phyloP scores from a whole-genome alignment of 1,140 invertebrate genomes.

The Drosophila grimshawi region DNA sequence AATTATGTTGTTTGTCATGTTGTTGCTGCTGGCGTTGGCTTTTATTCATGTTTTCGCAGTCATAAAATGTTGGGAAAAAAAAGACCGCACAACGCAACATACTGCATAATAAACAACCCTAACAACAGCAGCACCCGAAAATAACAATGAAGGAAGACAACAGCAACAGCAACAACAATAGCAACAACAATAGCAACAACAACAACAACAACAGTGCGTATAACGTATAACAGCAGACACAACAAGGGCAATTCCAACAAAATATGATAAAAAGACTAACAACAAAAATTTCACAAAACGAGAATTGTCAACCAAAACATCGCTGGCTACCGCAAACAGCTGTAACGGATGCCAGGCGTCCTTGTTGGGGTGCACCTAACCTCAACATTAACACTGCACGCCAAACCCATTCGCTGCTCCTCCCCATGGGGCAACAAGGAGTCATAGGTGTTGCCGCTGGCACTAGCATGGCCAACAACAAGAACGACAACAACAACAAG shows the following conservation, averaged over 20 bases:
- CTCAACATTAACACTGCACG: slow-evolving; percentile 5
- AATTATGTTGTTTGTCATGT: slow-evolving; percentile 62
- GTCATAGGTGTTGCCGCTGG: slow-evolving; percentile 35
- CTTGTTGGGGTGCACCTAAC: slow-evolving; percentile 3
- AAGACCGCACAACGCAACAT: slow-evolving; percentile 48
- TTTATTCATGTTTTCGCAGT: slow-evolving; percentile 51
- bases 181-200: slow-evolving; percentile 10
- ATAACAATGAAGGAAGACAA: slow-evolving; percentile 17
- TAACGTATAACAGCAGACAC: not conserved
- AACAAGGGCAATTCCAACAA: slow-evolving; percentile 6
- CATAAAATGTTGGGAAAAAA: slow-evolving; percentile 44
- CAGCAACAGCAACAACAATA: slow-evolving; percentile 22
- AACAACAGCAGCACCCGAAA: slow-evolving; percentile 21
- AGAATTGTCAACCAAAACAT: slow-evolving; percentile 77
- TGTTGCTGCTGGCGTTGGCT: slow-evolving; percentile 24
- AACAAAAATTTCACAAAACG: slow-evolving; percentile 58
- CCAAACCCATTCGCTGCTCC: too few relatives aligned
- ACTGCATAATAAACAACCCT: slow-evolving; percentile 76
- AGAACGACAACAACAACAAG: slow-evolving; percentile 8
- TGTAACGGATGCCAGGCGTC: slow-evolving; percentile 61
- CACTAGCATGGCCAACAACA: slow-evolving; percentile 22
- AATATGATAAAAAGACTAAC: slow-evolving; percentile 61
- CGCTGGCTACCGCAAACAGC: slow-evolving; percentile 74
- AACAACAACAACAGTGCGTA: slow-evolving; percentile 20
- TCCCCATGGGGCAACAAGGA: slow-evolving; percentile 11